Percentiles rank a stretch among this genome's conserved stretches.
phyloP scores from a whole-genome alignment of 1,140 invertebrate species.

The Ridgeia piscesae region DNA sequence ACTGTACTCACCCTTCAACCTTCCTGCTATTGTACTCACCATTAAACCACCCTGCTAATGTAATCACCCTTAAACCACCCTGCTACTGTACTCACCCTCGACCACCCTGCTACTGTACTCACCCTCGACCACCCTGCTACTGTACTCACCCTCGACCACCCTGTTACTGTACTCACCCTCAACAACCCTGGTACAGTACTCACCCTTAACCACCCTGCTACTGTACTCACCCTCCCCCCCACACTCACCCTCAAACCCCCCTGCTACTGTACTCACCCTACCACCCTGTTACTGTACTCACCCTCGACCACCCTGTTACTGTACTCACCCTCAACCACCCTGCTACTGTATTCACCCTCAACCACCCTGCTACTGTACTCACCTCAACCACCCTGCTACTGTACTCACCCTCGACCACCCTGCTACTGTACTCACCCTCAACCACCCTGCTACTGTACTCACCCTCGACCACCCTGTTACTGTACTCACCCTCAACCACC shows the following conservation, averaged over 20 bases:
- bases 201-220: not conserved
- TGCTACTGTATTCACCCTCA: not conserved
- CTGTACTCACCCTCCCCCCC: not conserved
- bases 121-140: not conserved
- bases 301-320: not conserved
- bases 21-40: too few species aligned
- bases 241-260: too few species aligned
- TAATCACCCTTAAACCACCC: not conserved
- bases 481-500: not conserved
- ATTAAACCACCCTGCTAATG: not conserved
- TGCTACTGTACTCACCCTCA: not conserved
- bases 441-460: not conserved
- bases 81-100: not conserved
- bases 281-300: too few species aligned
- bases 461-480: not conserved
- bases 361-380: not conserved
- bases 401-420: too few species aligned
- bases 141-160: not conserved
- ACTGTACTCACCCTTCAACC: not conserved
- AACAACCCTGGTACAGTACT: too few species aligned
- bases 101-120: not conserved
- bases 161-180: not conserved
- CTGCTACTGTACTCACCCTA: not conserved
- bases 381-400: not conserved
- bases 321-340: not conserved